Evolutionary conservation across 1,140 invertebrate genomes (phyloP), one percentile per base, ranked within the genome.

Genomic region (Drosophila truncata): DNA sequence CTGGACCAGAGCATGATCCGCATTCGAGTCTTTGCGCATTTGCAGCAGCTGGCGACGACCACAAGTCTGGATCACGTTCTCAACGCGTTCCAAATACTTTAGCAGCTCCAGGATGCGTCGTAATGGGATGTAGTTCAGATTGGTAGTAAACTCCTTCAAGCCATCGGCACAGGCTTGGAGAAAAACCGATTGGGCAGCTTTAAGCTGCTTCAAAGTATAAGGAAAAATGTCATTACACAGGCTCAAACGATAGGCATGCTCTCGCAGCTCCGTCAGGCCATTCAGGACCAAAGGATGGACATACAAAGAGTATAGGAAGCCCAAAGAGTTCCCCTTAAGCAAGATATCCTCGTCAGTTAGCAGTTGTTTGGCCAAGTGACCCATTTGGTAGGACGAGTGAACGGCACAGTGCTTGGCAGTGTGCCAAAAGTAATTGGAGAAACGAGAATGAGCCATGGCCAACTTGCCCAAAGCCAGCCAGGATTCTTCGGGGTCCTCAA

Each of bases 381-480:
- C 7, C 25, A 83, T 16, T 11, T 75, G n/a, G n/a, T 59, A 2
- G 6, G 8, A 5, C 11, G 71, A 23, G 20, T 83, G 80, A 0
- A n/a, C 4, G 16, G n/a, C 6, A 29, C 61, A 79, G 4, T 13
- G 27, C 2, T 16, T 7, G 33, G 52, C 61, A 0, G 76, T 4
- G 6, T 18, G 33, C 39, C 61, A 75, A 13, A 67, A 83, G 23
- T 83, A 39, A 2, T 0, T 0, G 8, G 29, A 23, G 31, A 39
- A 83, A 1, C 31, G 10, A 0, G 13, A 7, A 31, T 83, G 70
- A 0, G 31, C n/a, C 70, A 76, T 83, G 23, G 37, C 80, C 23
- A 83, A 33, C 4, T 70, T 58, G n/a, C 70, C 76, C 1, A 83
- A 42, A 0, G 52, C n/a, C 1, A 83, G 41, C 81, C 81, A 83